Percentiles rank a stretch among this genome's conserved stretches.
Conservation (phyloP, 2,888 invertebrate species). For the Rhorus exstirpatorius region DNA sequence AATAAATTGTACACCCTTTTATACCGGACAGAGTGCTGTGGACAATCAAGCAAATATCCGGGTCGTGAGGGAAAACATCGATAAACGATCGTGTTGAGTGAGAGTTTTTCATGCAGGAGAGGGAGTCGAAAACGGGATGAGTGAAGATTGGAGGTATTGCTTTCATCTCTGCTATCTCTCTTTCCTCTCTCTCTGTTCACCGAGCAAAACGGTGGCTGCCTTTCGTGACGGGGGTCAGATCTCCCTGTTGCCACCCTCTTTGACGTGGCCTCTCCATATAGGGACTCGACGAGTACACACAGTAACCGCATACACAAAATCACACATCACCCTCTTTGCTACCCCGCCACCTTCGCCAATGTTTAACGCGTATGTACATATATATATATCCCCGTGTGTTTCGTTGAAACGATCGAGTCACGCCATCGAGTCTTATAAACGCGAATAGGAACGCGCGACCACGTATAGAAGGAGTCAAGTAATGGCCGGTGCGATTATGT, state of each 20-base stretch:
- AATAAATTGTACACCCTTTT: slow-evolving; percentile 19
- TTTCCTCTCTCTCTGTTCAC: background rate
- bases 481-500: slow-evolving; percentile 76
- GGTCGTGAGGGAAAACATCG: slow-evolving; percentile 49
- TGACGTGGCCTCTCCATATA: slow-evolving; percentile 53
- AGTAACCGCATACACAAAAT: slow-evolving; percentile 37
- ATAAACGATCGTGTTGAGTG: slow-evolving; percentile 59
- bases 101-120: slow-evolving; percentile 33
- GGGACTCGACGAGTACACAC: slow-evolving; percentile 40
- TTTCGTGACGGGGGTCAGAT: slow-evolving; percentile 70
- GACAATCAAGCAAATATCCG: slow-evolving; percentile 54
- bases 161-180: slow-evolving; percentile 44
- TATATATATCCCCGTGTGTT: slow-evolving; percentile 21
- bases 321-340: slow-evolving; percentile 48
- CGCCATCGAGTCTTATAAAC: slow-evolving; percentile 77
- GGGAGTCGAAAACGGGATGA: slow-evolving; percentile 19
- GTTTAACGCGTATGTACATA: slow-evolving; percentile 26
- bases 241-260: slow-evolving; percentile 59
- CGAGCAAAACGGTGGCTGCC: slow-evolving; percentile 55
- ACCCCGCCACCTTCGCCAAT: slow-evolving; percentile 53
- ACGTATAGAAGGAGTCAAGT: slow-evolving; percentile 65
- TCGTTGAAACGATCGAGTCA: slow-evolving; percentile 76
- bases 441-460: slow-evolving; percentile 61
- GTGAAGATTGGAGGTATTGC: slow-evolving; percentile 46
- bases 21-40: background rate